Base-by-base conservation (phyloP, 2,888 invertebrate genomes). In the Alentia gelatinosa region DNA sequence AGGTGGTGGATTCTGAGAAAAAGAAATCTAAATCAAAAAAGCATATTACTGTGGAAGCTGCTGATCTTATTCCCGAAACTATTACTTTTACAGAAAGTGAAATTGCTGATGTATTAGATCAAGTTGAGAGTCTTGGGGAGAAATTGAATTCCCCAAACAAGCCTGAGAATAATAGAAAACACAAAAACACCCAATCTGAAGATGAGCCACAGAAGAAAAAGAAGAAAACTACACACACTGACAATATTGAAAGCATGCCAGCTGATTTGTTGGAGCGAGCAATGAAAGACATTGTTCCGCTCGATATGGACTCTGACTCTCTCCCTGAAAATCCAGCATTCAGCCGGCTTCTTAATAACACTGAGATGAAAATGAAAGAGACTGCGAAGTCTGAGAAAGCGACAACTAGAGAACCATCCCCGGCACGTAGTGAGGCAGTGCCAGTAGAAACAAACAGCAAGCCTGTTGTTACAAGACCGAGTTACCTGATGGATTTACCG, bases 71-170 rank as follows among this genome's bases (percentile, higher is more conserved):
- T 74, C 95, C 95, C 7, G 95, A 95, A 40, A 94, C 93, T 74
- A 95, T 95, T 35, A 94, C 93, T 39, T 95, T 95, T 91, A 93
- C 93, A 79, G 95, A 94, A 90, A 95, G 93, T 90, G 95, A 95
- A 75, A 90, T 95, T 37, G 93, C 93, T 7, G 94, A 94, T 90
- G 95, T 95, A 1, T 92, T 95, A n/a, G 95, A 95, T 91, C 95
- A 95, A 90, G 95, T 95, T 19, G 95, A 95, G 92, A 94, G 94
- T 42, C 92, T 94, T 47, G 94, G 93, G 12, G 89, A 50, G 12
- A 86, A 86, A 74, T 23, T 68, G n/a, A 89, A 63, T 12, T 56
- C 89, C 9, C 42, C 89, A 19, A n/a, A 15, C 1, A 74, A 74
- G 37, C 26, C 39, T 4, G 7, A 23, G 26, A 39, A 9, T 23